A percentile compares a stretch with the other conserved stretches of the same genome.
Conservation (phyloP, 2,113 vertebrate species). For the human (Homo sapiens) region DNA sequence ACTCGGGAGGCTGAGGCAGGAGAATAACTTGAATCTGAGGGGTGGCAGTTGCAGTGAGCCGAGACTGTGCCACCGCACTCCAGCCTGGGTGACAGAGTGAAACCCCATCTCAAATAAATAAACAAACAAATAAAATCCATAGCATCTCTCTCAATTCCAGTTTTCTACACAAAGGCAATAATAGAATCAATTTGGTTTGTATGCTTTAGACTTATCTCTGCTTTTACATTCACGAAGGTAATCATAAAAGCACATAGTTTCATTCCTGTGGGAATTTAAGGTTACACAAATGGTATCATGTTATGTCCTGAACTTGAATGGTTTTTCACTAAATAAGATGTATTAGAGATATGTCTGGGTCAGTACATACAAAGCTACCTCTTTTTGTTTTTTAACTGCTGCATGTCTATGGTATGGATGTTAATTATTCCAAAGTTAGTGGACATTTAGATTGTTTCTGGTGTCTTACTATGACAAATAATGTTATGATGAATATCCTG, state of each 20-base stretch:
- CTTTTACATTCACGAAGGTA: neutral
- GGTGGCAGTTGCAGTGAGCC: too few species aligned
- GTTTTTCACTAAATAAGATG: neutral
- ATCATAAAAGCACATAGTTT: neutral
- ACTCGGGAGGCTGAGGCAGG: too few species aligned
- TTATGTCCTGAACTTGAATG: neutral
- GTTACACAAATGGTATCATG: neutral
- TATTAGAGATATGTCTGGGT: neutral
- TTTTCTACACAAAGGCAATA: neutral
- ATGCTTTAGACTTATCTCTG: neutral
- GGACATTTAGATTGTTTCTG: neutral
- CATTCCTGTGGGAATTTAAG: neutral
- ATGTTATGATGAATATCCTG: neutral
- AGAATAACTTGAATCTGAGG: too few species aligned
- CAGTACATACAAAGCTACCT: neutral
- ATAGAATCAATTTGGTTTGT: neutral
- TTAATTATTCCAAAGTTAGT: neutral
- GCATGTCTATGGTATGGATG: neutral
- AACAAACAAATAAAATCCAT: neutral
- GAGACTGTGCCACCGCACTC: too few species aligned
- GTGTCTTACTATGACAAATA: conserved; percentile 15
- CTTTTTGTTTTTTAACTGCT: neutral
- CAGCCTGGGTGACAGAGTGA: too few species aligned
- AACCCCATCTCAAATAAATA: too few species aligned
- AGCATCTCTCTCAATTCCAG: neutral